phyloP scores from a whole-genome alignment of 2,888 invertebrate genomes.

The Trileptium ribeirensis region DNA sequence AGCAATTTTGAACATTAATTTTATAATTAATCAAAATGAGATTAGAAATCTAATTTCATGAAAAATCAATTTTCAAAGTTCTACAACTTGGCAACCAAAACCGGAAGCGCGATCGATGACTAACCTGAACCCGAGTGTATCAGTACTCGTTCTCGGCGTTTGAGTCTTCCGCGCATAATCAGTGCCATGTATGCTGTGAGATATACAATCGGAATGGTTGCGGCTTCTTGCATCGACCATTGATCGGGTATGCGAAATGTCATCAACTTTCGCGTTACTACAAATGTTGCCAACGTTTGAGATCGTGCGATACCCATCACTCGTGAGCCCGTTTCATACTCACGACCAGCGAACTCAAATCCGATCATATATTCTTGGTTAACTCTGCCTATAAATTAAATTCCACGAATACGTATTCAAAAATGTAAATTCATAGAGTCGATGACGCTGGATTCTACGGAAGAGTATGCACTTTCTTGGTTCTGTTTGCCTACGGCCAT shows the following conservation, averaged over 20 bases:
- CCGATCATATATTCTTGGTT: background rate
- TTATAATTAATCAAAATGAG: too few species aligned
- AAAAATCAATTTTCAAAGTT: too few species aligned
- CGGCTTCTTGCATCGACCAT: constrained; percentile 56
- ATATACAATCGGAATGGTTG: constrained; percentile 53
- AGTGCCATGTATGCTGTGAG: constrained; percentile 70
- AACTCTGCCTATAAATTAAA: too few species aligned
- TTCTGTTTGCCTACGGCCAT: too few species aligned
- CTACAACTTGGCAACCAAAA: too few species aligned
- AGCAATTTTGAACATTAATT: too few species aligned
- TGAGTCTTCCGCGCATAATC: constrained; percentile 74
- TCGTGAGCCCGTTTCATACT: background rate
- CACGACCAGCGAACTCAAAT: background rate
- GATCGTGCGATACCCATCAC: background rate
- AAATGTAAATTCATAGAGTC: too few species aligned
- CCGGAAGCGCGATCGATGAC: too few species aligned
- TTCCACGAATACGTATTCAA: too few species aligned
- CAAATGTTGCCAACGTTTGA: background rate
- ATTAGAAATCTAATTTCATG: too few species aligned
- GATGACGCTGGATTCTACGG: too few species aligned
- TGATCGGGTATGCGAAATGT: constrained; percentile 48
- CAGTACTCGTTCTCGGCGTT: constrained; percentile 62
- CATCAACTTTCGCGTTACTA: background rate
- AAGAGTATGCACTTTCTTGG: too few species aligned
- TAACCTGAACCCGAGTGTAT: background rate